Base-by-base conservation (phyloP, 2,797 vertebrate genomes). In the Sebastiscus albofasciatus region DNA sequence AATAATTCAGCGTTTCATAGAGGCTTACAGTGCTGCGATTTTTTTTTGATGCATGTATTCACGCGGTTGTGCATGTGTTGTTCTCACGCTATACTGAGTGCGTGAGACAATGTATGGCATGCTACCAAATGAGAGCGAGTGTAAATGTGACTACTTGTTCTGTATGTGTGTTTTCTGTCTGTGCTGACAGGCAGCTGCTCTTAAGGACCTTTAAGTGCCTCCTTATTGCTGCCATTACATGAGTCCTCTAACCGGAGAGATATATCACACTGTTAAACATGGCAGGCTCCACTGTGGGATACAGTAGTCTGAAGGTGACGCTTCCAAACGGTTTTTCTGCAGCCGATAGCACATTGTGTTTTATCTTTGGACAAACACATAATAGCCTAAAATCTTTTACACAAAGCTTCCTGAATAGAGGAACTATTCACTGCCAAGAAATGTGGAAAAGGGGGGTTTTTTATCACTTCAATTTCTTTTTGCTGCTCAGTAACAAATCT, bases 171-270 rank as follows among this genome's bases (percentile, higher is more conserved):
- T 85, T 68, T 71, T 55, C 77, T 46, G 74, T 72, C 73, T 59
- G 70, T 74, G 85, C 79, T 82, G 81, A 84, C 77, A 83, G 87
- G 61, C 89, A 89, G 84, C 84, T 85, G 81, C 79, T 87, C 83
- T 87, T 83, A 78, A 87, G 83, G 84, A 88, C 75, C 70, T 90
- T 87, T 88, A 89, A 91, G 82, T 79, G 78, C 68, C 75, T 87
- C 79, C 87, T 89, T 84, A 91, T 79, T 87, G 84, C 80, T 72
- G 75, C 85, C 80, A 78, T 91, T 91, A 89, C 72, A 80, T 33
- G 39, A 75, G 70, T 80, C 42, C 79, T 85, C 73, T 84, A 85
- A 90, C 70, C 46, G 27, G 52, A 75, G 74, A 82, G 75, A 92
- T 87, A 87, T 79, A 79, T 91, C 79, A 89, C 78, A 62, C 42